A percentile compares a stretch with the other conserved stretches of the same genome.
phyloP scores from a whole-genome alignment of 2,797 vertebrate genomes.

The Amphiprion clarkii region DNA sequence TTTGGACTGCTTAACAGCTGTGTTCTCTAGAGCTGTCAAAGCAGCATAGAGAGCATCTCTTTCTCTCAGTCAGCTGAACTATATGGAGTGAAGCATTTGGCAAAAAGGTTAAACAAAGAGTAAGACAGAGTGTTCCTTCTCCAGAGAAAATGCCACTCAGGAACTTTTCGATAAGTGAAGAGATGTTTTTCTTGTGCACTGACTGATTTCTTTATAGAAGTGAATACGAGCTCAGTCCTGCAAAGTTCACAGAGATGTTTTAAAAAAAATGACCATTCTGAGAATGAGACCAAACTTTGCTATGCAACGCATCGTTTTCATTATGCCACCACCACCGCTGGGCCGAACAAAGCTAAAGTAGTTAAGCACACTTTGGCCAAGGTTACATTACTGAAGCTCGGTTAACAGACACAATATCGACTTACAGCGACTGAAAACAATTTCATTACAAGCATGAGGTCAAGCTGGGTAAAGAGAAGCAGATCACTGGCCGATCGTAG shows the following conservation, averaged over 20 bases:
- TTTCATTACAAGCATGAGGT: background rate
- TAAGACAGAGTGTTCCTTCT: conserved; percentile 60
- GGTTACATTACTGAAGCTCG: background rate
- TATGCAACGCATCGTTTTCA: background rate
- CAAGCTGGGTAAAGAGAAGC: background rate
- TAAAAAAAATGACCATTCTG: background rate
- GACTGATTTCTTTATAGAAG: conserved; percentile 7
- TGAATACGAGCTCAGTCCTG: conserved; percentile 1
- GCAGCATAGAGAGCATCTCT: conserved; percentile 48
- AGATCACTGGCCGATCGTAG: background rate
- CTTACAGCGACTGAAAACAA: background rate
- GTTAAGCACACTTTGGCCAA: background rate
- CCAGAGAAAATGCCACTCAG: conserved; percentile 29
- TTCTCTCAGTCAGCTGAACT: conserved; percentile 40
- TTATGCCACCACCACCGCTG: background rate
- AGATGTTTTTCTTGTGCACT: conserved; percentile 1
- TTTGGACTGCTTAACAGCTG: conserved; percentile 65
- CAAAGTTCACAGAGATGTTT: background rate
- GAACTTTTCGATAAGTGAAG: conserved; percentile 44
- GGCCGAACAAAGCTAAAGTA: background rate
- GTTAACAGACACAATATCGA: background rate
- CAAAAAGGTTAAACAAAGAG: conserved; percentile 40
- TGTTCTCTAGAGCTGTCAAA: conserved; percentile 66
- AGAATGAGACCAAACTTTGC: background rate
- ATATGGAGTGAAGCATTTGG: conserved; percentile 23